Evolutionary conservation across 2,888 invertebrate species (phyloP).

Genomic region (Volucella inflata): DNA sequence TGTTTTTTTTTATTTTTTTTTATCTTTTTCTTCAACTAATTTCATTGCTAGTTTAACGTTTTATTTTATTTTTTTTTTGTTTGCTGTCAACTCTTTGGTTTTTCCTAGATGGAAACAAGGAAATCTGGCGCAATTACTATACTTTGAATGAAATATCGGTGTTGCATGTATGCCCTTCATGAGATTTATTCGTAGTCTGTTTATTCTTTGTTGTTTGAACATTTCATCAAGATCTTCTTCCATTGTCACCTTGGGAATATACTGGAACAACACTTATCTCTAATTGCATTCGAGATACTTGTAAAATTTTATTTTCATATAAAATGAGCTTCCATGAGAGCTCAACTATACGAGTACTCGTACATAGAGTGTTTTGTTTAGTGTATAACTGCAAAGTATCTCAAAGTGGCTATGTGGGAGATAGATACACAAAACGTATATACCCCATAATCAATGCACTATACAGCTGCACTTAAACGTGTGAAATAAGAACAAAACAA

Average conservation of each 20-base stretch:
- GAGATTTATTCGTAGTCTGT: not conserved
- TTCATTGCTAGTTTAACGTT: not conserved
- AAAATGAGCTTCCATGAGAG: not conserved
- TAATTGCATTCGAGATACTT: conserved; percentile 60
- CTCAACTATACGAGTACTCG: not conserved
- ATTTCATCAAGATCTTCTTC: conserved; percentile 37
- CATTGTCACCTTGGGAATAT: conserved; percentile 37
- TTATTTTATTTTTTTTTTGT: conserved; percentile 31
- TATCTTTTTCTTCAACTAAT: not conserved
- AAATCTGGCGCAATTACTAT: conserved; percentile 60
- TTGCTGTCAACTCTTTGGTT: conserved; percentile 23
- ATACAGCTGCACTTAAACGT: conserved; percentile 35
- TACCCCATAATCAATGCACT: conserved; percentile 66
- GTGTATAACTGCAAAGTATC: too few relatives aligned
- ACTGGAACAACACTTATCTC: conserved; percentile 65
- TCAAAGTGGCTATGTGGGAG: not conserved
- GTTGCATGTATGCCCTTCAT: conserved; percentile 33
- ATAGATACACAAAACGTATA: not conserved
- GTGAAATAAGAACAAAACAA: conserved; percentile 23
- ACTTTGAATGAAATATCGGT: conserved; percentile 43
- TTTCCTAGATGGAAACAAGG: conserved; percentile 18
- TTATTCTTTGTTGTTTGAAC: conserved; percentile 48
- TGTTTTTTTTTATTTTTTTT: conserved; percentile 46
- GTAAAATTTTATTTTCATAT: conserved; percentile 18
- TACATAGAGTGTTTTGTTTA: too few relatives aligned